Evolutionary conservation across 2,113 vertebrate genomes (phyloP).

Genomic region (Cepphus grylle): DNA sequence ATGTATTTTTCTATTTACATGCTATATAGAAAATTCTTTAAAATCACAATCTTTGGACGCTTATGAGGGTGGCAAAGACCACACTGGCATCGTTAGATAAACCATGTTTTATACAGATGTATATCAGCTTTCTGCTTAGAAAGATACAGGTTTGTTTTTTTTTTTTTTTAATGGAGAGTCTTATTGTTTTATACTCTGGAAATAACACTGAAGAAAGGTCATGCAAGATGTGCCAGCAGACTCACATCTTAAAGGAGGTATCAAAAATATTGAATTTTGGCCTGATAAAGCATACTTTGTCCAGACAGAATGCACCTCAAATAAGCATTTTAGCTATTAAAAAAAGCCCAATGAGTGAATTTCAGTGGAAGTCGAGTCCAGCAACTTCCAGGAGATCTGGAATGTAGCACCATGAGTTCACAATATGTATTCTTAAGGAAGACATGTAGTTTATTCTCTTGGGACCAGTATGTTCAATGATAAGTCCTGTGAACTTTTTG

Average conservation of each 20-base stretch:
- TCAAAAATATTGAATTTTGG: not conserved
- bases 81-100: not conserved
- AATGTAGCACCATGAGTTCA: not conserved
- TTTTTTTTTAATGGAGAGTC: not conserved
- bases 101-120: not conserved
- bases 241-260: not conserved
- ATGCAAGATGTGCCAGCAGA: not conserved
- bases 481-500: not conserved
- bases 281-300: not conserved
- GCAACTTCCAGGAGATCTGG: not conserved
- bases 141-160: not conserved
- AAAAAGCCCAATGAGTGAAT: not conserved
- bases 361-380: not conserved
- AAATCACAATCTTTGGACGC: not conserved
- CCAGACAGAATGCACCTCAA: not conserved
- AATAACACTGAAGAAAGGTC: not conserved
- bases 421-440: not conserved
- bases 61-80: not conserved
- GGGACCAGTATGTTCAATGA: not conserved
- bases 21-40: not conserved
- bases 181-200: not conserved
- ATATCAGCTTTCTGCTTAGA: not conserved
- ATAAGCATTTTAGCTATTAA: not conserved
- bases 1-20: not conserved
- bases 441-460: not conserved